Evolutionary conservation across 2,888 invertebrate genomes (phyloP).

Genomic region (Lepidocyrtinus sp.): DNA sequence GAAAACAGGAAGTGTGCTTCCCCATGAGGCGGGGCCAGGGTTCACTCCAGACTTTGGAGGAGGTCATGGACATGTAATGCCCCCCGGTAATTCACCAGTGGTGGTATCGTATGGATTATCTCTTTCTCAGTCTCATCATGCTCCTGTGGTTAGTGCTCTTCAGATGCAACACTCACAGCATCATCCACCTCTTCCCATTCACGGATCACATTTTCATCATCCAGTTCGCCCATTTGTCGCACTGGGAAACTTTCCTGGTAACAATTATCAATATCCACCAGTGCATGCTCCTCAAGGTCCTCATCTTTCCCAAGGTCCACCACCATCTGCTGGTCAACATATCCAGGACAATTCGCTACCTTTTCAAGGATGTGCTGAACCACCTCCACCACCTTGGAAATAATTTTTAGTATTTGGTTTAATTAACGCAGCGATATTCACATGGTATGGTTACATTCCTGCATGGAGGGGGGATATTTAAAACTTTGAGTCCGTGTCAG

Average conservation of each 20-base stretch:
- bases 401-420: too few species aligned
- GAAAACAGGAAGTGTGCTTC: background rate
- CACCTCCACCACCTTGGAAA: too few species aligned
- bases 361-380: background rate
- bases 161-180: constrained; percentile 57
- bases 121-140: constrained; percentile 59
- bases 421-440: too few species aligned
- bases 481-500: too few species aligned
- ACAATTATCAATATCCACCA: background rate
- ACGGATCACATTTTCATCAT: constrained; percentile 49
- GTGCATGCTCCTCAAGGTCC: background rate
- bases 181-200: constrained; percentile 47
- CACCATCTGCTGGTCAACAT: too few species aligned
- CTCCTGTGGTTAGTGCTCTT: constrained; percentile 58
- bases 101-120: constrained; percentile 41
- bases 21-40: background rate
- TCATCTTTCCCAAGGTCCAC: background rate
- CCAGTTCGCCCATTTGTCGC: background rate
- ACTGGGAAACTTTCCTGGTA: background rate
- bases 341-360: too few species aligned
- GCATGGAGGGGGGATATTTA: too few species aligned
- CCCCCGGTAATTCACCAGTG: constrained; percentile 23
- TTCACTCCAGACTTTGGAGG: constrained; percentile 23
- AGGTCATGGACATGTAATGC: background rate
- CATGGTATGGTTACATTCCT: too few species aligned